Percentiles rank a stretch among this genome's conserved stretches.
These are phyloP conservation scores for Epinotia nisella DNA, from an alignment of 2,888 invertebrate genomes.

Conservation along the genomic window DNA sequence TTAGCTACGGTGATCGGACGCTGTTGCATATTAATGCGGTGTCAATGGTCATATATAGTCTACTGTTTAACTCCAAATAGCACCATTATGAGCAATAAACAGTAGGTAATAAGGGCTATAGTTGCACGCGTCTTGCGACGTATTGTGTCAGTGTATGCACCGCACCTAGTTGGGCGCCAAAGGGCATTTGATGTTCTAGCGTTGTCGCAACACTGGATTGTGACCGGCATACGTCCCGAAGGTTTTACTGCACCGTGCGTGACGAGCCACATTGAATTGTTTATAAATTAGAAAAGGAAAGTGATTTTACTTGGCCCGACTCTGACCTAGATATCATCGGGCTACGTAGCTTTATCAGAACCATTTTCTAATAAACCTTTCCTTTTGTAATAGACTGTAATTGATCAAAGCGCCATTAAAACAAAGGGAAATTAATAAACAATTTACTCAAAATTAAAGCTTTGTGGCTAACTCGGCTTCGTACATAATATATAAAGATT, in stretches of 20 bases:
- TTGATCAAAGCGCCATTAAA: slow-evolving; percentile 26
- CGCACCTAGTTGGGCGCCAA: slow-evolving; percentile 46
- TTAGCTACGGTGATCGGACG: slow-evolving; percentile 35
- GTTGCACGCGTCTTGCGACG: slow-evolving; percentile 3
- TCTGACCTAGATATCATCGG: slow-evolving; percentile 15
- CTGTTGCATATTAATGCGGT: slow-evolving; percentile 43
- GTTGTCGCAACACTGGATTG: slow-evolving; percentile 52
- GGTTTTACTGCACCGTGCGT: slow-evolving; percentile 29
- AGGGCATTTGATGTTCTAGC: slow-evolving; percentile 55
- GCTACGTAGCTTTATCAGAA: slow-evolving; percentile 22
- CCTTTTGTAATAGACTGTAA: slow-evolving; percentile 19
- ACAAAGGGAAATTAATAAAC: slow-evolving; percentile 33
- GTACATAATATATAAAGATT: slow-evolving; percentile 9
- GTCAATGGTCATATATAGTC: slow-evolving; percentile 42
- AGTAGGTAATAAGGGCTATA: slow-evolving; percentile 24
- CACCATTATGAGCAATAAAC: slow-evolving; percentile 23
- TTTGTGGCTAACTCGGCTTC: slow-evolving; percentile 5
- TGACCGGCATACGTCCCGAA: slow-evolving; percentile 63
- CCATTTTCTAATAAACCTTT: slow-evolving; percentile 15
- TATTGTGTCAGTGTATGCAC: slow-evolving; percentile 31
- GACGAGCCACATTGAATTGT: slow-evolving; percentile 31
- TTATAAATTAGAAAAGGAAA: slow-evolving; percentile 30
- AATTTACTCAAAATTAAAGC: slow-evolving; percentile 29
- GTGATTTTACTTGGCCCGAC: slow-evolving; percentile 22
- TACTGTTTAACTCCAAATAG: slow-evolving; percentile 24